Conservation (phyloP, 30 jellyfish, hydroid and myxozoan species). For the Sanderia malayensis region DNA sequence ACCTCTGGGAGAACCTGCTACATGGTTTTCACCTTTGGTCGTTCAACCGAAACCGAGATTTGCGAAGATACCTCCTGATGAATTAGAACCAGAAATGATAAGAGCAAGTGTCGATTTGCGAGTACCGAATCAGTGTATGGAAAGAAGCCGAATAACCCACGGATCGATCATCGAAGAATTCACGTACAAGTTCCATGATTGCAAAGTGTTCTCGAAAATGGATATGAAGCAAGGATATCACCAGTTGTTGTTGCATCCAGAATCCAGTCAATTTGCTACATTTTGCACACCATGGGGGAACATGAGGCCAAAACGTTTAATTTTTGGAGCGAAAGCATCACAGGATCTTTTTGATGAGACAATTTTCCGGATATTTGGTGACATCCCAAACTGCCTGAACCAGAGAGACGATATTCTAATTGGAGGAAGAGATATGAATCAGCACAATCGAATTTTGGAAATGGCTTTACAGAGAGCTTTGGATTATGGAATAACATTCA, state of each 20-base stretch:
- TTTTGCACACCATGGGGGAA: conserved; percentile 15
- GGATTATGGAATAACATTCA: no score
- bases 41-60: conserved; percentile 17
- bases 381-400: not conserved
- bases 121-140: no score
- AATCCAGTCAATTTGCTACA: conserved; percentile 6
- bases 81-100: conserved; percentile 4
- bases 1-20: conserved; percentile 23
- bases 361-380: not conserved
- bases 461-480: no score
- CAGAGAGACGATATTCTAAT: not conserved
- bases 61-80: not conserved
- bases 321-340: conserved; percentile 10
- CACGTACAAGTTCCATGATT: no score
- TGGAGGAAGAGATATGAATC: not conserved
- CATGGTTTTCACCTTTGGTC: conserved; percentile 32
- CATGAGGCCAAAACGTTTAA: not conserved
- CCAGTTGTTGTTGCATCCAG: conserved; percentile 10
- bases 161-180: no score
- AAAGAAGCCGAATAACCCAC: no score
- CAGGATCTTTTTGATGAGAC: conserved; percentile 10
- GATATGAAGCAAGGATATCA: conserved; percentile 10
- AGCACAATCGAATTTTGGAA: not conserved
- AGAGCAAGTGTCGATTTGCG: conserved; percentile 13
- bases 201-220: not conserved